Evolutionary conservation across 2,797 vertebrate species (phyloP), one percentile per base, ranked within the genome.

Genomic region (Triplophysa bombifrons): DNA sequence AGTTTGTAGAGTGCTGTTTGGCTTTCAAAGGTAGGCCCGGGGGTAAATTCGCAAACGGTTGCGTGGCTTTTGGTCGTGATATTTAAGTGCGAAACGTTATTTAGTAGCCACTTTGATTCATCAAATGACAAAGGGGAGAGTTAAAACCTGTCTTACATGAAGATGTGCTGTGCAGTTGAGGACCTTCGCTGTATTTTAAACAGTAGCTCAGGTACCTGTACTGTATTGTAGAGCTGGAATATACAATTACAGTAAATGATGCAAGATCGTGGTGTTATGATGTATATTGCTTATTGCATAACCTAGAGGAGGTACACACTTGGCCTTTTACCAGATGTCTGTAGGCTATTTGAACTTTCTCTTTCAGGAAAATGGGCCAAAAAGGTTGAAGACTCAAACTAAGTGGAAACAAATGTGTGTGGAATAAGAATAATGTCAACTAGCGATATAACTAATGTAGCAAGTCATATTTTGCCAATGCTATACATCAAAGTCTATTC

Each of bases 1-100:
- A 17, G 48, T 64, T 64, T 55, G 34, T 71, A 53, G 16, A 20
- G 55, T 41, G 56, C 34, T 72, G 69, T 44, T 38, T 66, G 48
- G 4, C 10, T 64, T 64, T 72, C 48, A 65, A 72, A 20, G 41
- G 17, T 25, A 72, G 38, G 34, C 76, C 48, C 19, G 16, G 10
- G 12, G 55, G 1, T 5, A 30, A 60, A 38, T 51, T 19, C 19
- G 30, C 61, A 64, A 63, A 78, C n/a, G 17, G 27, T 38, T 30
- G 14, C 6, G 27, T 27, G 58, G 69, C n/a, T 38, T 70, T 60
- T 61, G 16, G 9, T 0, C 12, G 17, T 10, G 8, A 8, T 19
- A 13, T 78, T 63, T 63, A 20, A 27, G 16, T 14, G 12, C 25
- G 20, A 19, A 78, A 63, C 25, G 11, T 25, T 7, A 3, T 76